These are phyloP conservation scores for Melanargia galathea DNA, from an alignment of 2,888 invertebrate genomes.

Conservation along the genomic window DNA sequence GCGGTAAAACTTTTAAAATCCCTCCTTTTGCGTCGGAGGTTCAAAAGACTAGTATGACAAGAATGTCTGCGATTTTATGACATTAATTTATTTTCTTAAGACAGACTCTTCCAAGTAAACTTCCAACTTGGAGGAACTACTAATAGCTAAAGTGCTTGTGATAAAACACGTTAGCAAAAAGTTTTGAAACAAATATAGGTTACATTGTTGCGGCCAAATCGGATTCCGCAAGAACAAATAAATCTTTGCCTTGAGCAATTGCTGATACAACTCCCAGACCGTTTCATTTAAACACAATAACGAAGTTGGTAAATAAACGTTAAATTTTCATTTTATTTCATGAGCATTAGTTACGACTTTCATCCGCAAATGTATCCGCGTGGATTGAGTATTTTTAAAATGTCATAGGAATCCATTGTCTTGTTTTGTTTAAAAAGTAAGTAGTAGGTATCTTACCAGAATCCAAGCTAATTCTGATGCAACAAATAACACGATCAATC, in stretches of 20 bases:
- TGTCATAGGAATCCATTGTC: no score
- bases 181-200: constrained; percentile 8
- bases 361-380: not conserved
- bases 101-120: not conserved
- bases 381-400: not conserved
- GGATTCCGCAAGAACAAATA: constrained; percentile 13
- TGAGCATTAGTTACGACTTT: not conserved
- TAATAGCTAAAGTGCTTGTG: not conserved
- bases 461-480: no score
- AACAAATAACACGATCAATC: no score
- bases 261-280: constrained; percentile 7
- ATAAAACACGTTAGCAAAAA: constrained; percentile 1
- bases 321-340: constrained; percentile 8
- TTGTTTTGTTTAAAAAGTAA: no score
- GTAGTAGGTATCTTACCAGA: no score
- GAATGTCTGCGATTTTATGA: no score
- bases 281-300: constrained; percentile 7
- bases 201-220: constrained; percentile 11
- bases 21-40: no score
- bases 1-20: no score
- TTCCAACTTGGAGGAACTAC: not conserved
- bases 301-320: constrained; percentile 14
- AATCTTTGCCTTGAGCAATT: constrained; percentile 9
- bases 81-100: not conserved
- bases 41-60: no score